Conservation (phyloP, 35 echinoderm and acorn worm genomes). For the Hemicentrotus pulcherrimus region DNA sequence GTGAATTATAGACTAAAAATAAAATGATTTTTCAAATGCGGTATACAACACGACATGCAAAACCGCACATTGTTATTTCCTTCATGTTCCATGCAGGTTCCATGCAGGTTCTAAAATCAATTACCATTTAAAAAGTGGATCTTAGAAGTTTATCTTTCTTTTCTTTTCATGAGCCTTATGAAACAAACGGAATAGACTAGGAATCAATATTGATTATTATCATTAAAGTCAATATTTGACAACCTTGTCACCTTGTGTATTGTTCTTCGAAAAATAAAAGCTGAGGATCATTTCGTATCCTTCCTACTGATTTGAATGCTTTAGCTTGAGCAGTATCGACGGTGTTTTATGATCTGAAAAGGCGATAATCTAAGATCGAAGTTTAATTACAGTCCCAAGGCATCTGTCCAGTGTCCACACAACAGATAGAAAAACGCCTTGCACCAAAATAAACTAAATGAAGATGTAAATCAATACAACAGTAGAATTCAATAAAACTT, state of each 20-base stretch:
- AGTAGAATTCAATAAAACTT: neutral
- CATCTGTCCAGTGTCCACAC: too few species aligned
- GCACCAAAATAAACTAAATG: neutral
- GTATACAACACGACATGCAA: too few species aligned
- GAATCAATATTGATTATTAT: neutral
- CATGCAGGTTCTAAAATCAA: neutral
- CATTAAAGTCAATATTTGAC: neutral
- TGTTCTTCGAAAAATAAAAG: neutral
- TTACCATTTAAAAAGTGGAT: neutral
- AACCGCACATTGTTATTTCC: too few species aligned
- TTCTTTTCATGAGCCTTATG: too few species aligned
- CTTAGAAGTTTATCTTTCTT: neutral
- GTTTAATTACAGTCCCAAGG: neutral
- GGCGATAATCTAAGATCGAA: neutral
- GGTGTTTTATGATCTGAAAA: neutral
- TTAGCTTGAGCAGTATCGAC: too few species aligned
- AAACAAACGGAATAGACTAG: too few species aligned
- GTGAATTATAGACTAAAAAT: too few species aligned
- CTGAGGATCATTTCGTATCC: neutral
- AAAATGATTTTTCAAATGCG: too few species aligned
- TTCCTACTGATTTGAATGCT: neutral
- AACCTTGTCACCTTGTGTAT: neutral
- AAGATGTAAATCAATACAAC: neutral
- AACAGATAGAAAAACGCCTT: neutral
- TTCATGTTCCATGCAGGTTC: too few species aligned